phyloP scores from a whole-genome alignment of 2,888 invertebrate genomes.

The Doris montereyensis region DNA sequence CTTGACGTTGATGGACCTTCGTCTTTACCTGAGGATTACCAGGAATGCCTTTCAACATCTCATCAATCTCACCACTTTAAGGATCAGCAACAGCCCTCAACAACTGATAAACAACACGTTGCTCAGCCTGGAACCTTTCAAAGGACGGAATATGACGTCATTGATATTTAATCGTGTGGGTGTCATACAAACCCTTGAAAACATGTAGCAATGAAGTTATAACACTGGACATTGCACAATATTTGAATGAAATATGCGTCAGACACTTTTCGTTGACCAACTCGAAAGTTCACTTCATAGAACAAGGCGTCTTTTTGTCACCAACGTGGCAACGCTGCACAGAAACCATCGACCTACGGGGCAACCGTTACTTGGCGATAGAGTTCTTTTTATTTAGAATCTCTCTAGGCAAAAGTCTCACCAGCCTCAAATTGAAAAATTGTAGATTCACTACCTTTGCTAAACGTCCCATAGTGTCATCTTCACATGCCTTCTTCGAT shows the following conservation, averaged over 20 bases:
- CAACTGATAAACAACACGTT: no score
- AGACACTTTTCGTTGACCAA: neutral
- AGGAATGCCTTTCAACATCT: no score
- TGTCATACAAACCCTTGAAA: no score
- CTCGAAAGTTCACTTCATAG: neutral
- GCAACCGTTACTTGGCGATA: neutral
- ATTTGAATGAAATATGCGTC: constrained; percentile 20
- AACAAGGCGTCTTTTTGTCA: neutral
- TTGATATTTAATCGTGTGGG: neutral
- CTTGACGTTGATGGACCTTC: no score
- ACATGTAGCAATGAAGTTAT: neutral
- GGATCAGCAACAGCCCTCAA: neutral
- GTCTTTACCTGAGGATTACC: no score
- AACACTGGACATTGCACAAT: neutral
- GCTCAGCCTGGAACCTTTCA: neutral
- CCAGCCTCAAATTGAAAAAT: neutral
- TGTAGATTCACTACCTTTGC: no score
- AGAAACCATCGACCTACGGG: neutral
- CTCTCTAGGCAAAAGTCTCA: neutral
- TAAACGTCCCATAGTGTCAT: no score
- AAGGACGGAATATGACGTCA: neutral
- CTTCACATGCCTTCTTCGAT: no score
- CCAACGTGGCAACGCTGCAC: neutral
- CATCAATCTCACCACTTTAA: neutral
- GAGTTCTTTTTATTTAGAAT: neutral